A percentile compares a stretch with the other conserved stretches of the same genome.
phyloP scores from a whole-genome alignment of 2,113 vertebrate species.

The Cephalophus harveyi region DNA sequence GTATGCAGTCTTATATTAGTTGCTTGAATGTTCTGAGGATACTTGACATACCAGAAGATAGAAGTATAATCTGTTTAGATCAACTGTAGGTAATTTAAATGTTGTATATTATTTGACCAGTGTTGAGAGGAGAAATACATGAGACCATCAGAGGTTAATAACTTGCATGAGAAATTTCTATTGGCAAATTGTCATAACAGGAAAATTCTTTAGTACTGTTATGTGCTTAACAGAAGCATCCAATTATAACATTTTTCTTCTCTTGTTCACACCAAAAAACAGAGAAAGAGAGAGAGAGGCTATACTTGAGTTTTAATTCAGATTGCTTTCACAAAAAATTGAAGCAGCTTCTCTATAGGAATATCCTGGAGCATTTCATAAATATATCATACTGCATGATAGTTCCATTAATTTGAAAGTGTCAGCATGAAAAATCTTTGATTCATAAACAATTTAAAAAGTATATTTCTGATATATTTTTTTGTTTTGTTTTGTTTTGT shows the following conservation, averaged over 20 bases:
- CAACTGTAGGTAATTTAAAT: background rate
- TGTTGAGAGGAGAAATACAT: background rate
- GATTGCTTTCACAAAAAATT: background rate
- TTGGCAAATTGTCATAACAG: background rate
- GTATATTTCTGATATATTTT: background rate
- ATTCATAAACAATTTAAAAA: conserved; percentile 17
- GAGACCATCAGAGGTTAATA: background rate
- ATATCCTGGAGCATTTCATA: background rate
- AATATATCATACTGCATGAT: background rate
- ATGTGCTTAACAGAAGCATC: background rate
- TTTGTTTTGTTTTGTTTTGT: background rate
- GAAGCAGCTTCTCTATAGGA: background rate
- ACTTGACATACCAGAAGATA: background rate
- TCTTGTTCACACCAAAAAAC: background rate
- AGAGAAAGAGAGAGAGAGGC: too few species aligned
- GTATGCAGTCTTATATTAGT: background rate
- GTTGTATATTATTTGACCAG: background rate
- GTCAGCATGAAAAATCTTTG: conserved; percentile 1
- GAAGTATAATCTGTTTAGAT: background rate
- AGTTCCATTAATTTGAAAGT: conserved; percentile 32
- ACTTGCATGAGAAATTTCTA: conserved; percentile 5
- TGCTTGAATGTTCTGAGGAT: background rate
- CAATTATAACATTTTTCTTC: background rate
- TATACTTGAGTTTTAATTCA: background rate
- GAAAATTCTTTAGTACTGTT: background rate